Conservation (phyloP, 2,888 invertebrate genomes). For the Calliopum simillimum region DNA sequence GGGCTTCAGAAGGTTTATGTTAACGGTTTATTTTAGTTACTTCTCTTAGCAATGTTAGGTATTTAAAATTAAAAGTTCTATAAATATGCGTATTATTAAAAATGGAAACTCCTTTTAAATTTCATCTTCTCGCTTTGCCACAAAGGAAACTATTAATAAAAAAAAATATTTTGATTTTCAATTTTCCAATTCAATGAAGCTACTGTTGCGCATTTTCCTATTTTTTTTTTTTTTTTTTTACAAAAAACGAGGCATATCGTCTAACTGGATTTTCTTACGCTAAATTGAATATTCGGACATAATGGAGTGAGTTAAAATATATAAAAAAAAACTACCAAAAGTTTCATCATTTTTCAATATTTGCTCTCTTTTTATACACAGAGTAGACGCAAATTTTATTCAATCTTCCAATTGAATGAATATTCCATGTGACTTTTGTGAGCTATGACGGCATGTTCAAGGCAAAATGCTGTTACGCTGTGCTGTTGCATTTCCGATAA, state of each 20-base stretch:
- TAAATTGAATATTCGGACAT: constrained; percentile 41
- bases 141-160: constrained; percentile 43
- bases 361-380: constrained; percentile 43
- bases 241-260: background rate
- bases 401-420: constrained; percentile 52
- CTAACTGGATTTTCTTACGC: constrained; percentile 32
- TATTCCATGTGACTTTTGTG: constrained; percentile 49
- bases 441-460: constrained; percentile 36
- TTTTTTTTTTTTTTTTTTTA: background rate
- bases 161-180: constrained; percentile 62
- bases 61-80: no score
- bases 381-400: constrained; percentile 42
- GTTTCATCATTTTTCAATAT: constrained; percentile 55
- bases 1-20: no score
- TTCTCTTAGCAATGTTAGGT: no score
- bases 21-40: no score
- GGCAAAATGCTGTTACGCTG: constrained; percentile 44
- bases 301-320: constrained; percentile 12
- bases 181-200: constrained; percentile 66
- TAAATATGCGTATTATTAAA: no score
- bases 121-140: no score
- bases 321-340: constrained; percentile 15
- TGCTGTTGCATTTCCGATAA: constrained; percentile 52
- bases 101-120: no score
- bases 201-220: constrained; percentile 34